phyloP scores from a whole-genome alignment of 2,113 vertebrate species.

The Sturnira hondurensis region DNA sequence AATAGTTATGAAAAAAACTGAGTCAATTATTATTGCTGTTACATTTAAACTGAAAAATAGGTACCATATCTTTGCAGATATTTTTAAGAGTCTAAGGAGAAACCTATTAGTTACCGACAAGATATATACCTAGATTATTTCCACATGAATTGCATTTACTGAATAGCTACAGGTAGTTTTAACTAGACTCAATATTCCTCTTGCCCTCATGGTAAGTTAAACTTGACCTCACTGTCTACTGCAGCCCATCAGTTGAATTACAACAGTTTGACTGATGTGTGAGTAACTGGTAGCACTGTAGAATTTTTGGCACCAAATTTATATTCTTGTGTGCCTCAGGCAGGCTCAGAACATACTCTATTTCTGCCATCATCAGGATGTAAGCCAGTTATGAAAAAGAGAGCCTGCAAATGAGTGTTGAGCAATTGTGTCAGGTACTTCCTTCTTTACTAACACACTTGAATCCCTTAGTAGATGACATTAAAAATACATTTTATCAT shows the following conservation, averaged over 20 bases:
- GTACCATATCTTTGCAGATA: neutral
- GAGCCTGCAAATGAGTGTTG: neutral
- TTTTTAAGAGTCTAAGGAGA: conserved; percentile 29
- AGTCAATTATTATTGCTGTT: neutral
- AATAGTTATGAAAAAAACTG: neutral
- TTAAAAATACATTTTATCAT: neutral
- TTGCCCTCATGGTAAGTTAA: neutral
- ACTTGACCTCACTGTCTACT: neutral
- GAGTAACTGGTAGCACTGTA: neutral
- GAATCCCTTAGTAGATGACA: neutral
- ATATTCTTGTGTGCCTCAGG: neutral
- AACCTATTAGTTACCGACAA: neutral
- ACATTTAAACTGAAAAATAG: neutral
- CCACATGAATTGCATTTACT: neutral
- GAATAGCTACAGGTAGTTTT: neutral
- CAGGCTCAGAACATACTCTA: neutral
- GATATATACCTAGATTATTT: neutral
- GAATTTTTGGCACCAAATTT: neutral
- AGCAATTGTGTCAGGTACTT: neutral
- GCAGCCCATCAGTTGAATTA: neutral
- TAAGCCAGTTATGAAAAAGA: neutral
- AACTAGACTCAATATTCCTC: neutral
- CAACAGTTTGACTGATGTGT: neutral
- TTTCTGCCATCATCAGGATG: neutral
- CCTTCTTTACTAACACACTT: conserved; percentile 19